Conservation (phyloP, 2,797 vertebrate species). For the Chaetodon trifasciatus region DNA sequence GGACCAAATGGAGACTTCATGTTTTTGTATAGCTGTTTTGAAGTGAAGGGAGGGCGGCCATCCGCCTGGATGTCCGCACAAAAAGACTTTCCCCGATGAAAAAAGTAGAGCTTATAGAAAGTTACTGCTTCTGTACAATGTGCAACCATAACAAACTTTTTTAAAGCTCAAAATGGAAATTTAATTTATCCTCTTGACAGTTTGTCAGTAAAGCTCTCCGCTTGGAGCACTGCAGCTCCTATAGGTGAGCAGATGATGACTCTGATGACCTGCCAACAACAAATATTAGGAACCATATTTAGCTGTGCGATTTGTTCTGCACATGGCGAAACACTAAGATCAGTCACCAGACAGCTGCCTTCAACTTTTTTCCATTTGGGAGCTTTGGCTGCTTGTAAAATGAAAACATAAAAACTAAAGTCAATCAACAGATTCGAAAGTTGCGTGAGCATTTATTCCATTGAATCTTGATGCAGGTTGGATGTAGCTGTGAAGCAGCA, state of each 20-base stretch:
- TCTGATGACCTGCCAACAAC: conserved; percentile 44
- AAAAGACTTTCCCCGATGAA: conserved; percentile 29
- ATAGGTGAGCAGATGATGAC: conserved; percentile 23
- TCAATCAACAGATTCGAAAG: conserved; percentile 34
- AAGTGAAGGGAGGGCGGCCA: conserved; percentile 12
- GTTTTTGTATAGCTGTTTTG: conserved; percentile 37
- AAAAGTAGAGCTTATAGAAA: conserved; percentile 19
- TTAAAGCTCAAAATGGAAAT: conserved; percentile 8
- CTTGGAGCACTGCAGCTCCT: background rate
- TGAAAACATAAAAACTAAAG: conserved; percentile 40
- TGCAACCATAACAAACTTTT: background rate
- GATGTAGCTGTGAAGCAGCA: conserved; percentile 1
- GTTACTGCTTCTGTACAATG: background rate
- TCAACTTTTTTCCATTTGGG: conserved; percentile 57
- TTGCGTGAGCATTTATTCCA: conserved; percentile 24
- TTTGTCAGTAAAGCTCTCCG: conserved; percentile 25
- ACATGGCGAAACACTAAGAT: conserved; percentile 35
- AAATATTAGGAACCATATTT: conserved; percentile 47
- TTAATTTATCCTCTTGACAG: conserved; percentile 1
- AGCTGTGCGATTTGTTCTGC: conserved; percentile 51
- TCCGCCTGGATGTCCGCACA: conserved; percentile 30
- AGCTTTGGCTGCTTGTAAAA: conserved; percentile 28
- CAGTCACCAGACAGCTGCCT: conserved; percentile 59
- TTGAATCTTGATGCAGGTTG: conserved; percentile 22
- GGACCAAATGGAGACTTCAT: conserved; percentile 43